These are phyloP conservation scores for Cynaeus angustus DNA, from an alignment of 2,888 invertebrate genomes.

Conservation along the genomic window DNA sequence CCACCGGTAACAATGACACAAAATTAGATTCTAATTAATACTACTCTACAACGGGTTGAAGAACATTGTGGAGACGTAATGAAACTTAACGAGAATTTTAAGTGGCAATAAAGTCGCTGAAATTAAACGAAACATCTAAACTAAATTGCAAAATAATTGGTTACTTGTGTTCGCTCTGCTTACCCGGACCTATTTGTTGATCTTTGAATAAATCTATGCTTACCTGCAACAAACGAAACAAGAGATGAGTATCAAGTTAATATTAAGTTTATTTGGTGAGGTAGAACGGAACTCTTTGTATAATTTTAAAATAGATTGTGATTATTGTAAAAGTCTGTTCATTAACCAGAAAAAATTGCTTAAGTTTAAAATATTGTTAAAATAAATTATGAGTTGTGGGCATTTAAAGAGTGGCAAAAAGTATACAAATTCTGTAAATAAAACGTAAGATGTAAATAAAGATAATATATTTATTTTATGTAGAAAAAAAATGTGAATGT, in stretches of 20 bases:
- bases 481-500: too few relatives aligned
- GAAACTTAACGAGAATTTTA: constrained; percentile 41
- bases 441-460: too few relatives aligned
- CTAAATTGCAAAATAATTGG: constrained; percentile 41
- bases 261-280: constrained; percentile 4
- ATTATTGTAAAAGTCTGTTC: too few relatives aligned
- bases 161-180: constrained; percentile 26
- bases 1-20: constrained; percentile 28
- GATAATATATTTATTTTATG: too few relatives aligned
- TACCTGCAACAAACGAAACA: constrained; percentile 31
- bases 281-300: too few relatives aligned
- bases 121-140: constrained; percentile 46
- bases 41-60: constrained; percentile 31
- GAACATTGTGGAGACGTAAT: constrained; percentile 40
- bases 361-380: too few relatives aligned
- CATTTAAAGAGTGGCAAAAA: too few relatives aligned
- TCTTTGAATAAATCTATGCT: constrained; percentile 34
- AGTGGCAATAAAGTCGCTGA: constrained; percentile 39
- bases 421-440: too few relatives aligned
- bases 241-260: constrained; percentile 4
- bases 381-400: too few relatives aligned
- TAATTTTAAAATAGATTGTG: too few relatives aligned
- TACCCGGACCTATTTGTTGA: constrained; percentile 21
- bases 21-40: constrained; percentile 42
- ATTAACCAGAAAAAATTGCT: too few relatives aligned